phyloP scores from a whole-genome alignment of 1,140 invertebrate genomes.

The Achatina immaculata region DNA sequence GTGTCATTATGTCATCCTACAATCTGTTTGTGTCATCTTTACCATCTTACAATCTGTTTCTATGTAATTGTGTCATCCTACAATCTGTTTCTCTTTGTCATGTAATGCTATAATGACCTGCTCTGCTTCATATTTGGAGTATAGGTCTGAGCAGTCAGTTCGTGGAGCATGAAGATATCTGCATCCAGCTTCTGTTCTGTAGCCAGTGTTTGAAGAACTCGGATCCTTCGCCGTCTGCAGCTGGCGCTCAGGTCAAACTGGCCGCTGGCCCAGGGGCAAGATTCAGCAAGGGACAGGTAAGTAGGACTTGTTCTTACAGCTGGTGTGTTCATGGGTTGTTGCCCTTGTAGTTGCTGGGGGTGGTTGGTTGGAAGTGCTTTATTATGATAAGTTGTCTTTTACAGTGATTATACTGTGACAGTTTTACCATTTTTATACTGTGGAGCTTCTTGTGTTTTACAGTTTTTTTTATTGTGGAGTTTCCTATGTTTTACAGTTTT shows the following conservation, averaged over 20 bases:
- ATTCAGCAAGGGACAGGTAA: conserved; percentile 7
- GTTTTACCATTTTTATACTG: too few relatives aligned
- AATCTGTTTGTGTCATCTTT: not conserved
- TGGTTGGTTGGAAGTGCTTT: too few relatives aligned
- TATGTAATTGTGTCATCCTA: not conserved
- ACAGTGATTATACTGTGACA: too few relatives aligned
- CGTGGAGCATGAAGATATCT: not conserved
- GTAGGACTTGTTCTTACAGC: not conserved
- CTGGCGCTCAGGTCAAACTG: not conserved
- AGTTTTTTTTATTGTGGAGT: too few relatives aligned
- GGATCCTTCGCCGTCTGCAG: not conserved
- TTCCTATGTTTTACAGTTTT: too few relatives aligned
- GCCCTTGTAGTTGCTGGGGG: too few relatives aligned
- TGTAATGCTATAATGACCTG: too few relatives aligned
- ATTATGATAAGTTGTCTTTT: too few relatives aligned
- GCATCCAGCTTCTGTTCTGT: not conserved
- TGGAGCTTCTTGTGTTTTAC: too few relatives aligned
- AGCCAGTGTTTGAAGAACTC: not conserved
- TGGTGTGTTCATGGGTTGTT: too few relatives aligned
- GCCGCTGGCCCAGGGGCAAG: not conserved
- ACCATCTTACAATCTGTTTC: not conserved
- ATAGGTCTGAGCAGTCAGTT: not conserved
- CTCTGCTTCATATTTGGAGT: not conserved
- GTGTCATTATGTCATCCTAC: too few relatives aligned
- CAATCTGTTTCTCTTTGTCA: not conserved